Percentiles rank a stretch among this genome's conserved stretches.
Conservation (phyloP, 2,888 invertebrate genomes). For the Archaeoteleia sp. region DNA sequence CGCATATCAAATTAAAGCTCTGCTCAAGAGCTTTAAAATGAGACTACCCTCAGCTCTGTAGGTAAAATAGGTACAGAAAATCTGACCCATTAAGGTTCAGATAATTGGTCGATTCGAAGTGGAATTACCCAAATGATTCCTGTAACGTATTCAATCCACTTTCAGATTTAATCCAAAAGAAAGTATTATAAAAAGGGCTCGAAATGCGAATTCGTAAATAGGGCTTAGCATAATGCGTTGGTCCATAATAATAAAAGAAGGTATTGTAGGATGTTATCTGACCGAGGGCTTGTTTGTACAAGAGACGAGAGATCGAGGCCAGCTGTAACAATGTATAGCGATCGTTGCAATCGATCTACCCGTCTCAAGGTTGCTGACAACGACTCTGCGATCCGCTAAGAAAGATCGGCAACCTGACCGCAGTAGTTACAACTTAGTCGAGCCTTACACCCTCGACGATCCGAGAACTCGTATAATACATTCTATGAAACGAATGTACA, state of each 20-base stretch:
- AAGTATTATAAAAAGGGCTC: no score
- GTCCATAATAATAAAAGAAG: not conserved
- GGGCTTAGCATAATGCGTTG: no score
- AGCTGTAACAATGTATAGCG: constrained; percentile 14
- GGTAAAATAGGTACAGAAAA: no score
- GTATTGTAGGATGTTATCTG: constrained; percentile 9
- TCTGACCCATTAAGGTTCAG: no score
- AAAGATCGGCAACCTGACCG: constrained; percentile 14
- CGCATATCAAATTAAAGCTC: no score
- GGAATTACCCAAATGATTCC: no score
- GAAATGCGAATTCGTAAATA: no score
- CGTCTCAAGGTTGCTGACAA: constrained; percentile 24
- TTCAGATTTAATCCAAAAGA: no score
- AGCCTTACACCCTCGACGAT: constrained; percentile 4
- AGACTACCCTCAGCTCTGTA: no score
- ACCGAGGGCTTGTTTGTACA: constrained; percentile 5
- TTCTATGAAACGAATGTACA: not conserved
- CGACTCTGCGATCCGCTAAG: constrained; percentile 5
- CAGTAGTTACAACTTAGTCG: constrained; percentile 13
- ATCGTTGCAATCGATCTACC: constrained; percentile 20
- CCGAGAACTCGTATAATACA: constrained; percentile 5
- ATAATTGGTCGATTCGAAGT: no score
- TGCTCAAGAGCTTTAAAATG: no score
- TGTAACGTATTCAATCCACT: no score
- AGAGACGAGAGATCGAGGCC: constrained; percentile 14